A percentile compares a stretch with the other conserved stretches of the same genome.
Evolutionary conservation across 1,140 invertebrate genomes (phyloP).

Genomic region (Caenorhabditis latens): DNA sequence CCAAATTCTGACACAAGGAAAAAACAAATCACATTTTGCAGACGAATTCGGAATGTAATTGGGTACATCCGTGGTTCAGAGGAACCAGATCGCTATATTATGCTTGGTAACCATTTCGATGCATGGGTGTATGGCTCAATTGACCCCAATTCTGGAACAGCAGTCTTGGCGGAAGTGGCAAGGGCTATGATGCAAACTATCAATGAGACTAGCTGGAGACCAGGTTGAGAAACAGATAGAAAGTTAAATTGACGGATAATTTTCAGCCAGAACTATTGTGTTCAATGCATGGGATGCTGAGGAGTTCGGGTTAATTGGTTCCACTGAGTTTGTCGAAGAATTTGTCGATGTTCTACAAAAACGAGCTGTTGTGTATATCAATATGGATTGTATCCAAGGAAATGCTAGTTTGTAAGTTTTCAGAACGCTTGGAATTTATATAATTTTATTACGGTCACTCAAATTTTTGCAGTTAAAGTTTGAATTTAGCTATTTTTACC

Average conservation of each 20-base stretch:
- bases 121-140: conserved; percentile 80
- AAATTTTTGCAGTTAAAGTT: no score
- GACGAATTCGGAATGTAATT: conserved; percentile 66
- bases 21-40: not conserved
- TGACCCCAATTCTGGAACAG: conserved; percentile 79
- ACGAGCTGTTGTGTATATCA: conserved; percentile 75
- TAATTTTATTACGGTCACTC: no score
- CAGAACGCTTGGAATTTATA: no score
- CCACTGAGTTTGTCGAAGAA: conserved; percentile 76
- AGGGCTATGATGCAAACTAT: conserved; percentile 78
- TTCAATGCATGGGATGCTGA: conserved; percentile 81
- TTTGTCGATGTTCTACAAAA: conserved; percentile 72
- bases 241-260: not conserved
- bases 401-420: conserved; percentile 71
- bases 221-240: conserved; percentile 63
- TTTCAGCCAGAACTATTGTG: conserved; percentile 56
- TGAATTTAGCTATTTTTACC: no score
- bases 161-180: conserved; percentile 80
- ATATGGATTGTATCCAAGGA: conserved; percentile 71
- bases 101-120: conserved; percentile 82
- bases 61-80: conserved; percentile 65
- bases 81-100: conserved; percentile 79
- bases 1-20: not conserved
- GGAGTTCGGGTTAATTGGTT: conserved; percentile 79
- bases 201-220: conserved; percentile 78